Base-by-base conservation (phyloP, 1,140 invertebrate species). In the Linepithema humile region DNA sequence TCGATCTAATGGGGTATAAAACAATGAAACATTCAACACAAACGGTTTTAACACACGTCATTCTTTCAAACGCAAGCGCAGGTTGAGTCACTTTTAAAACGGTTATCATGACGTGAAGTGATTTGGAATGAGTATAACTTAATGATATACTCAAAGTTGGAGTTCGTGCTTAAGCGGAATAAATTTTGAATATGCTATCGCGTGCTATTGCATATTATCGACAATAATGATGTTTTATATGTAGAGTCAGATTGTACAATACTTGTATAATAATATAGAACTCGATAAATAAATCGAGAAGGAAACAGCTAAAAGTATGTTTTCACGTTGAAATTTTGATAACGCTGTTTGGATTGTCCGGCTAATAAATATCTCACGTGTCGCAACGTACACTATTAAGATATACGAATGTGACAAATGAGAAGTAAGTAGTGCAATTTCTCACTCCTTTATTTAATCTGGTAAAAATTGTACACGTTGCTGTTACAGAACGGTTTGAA, bases 291-390 rank as follows among this genome's bases (percentile, higher is more conserved):
- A 6, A 38, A 48, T 67, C 45, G 6, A n/a, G 26, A 35, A 20
- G 6, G 1, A 17, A 35, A 7, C 6, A 15, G 17, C 17, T 29
- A 15, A 7, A 20, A 17, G 12, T 20, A 17, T 26, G 23, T 40
- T 6, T 45, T 17, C 26, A 12, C 20, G 43, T 48, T 64, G 32
- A 77, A 77, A 77, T 57, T 75, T 77, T 77, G 29, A 77, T 77
- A 12, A 65, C 9, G 9, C 29, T 45, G 20, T 3, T 20, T 43
- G 15, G 9, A 53, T 20, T 2, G 6, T 17, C 40, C 2, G 48
- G 5, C 50, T 1, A 6, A 45, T 32, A 57, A 40, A 32, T 57
- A 20, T 26, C 48, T 67, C 20, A 64, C 26, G 29, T 35, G 45
- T 65, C 23, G 45, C 67, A 78, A 29, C 50, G 53, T 67, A 29